Conservation (phyloP, 1,140 invertebrate genomes). For the Aphis craccivora region DNA sequence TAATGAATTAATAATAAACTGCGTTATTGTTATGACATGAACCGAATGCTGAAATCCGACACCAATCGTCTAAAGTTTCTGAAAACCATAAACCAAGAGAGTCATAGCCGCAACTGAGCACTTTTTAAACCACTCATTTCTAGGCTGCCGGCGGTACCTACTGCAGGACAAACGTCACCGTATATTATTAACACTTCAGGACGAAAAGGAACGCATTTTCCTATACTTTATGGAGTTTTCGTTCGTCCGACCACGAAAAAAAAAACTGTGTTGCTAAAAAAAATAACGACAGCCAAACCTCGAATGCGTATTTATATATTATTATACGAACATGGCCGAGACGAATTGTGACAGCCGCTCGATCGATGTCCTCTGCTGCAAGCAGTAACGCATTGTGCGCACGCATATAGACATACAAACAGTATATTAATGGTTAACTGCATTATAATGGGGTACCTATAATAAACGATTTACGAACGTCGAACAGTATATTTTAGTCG, state of each 20-base stretch:
- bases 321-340: conserved; percentile 5
- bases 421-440: not conserved
- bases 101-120: not conserved
- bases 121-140: not conserved
- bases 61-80: not conserved
- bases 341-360: conserved; percentile 30
- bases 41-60: not conserved
- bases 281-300: not conserved
- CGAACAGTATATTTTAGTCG: not conserved
- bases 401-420: not conserved
- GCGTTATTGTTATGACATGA: not conserved
- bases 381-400: not conserved
- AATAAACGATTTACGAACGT: not conserved
- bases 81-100: not conserved
- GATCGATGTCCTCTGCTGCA: not conserved
- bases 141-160: not conserved
- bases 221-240: not conserved
- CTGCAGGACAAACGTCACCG: not conserved
- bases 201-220: not conserved
- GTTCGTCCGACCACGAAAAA: not conserved
- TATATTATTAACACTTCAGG: not conserved
- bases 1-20: not conserved
- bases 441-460: not conserved
- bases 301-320: not conserved
- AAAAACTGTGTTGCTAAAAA: not conserved